phyloP scores from a whole-genome alignment of 2,797 vertebrate species.

The Anas capensis region DNA sequence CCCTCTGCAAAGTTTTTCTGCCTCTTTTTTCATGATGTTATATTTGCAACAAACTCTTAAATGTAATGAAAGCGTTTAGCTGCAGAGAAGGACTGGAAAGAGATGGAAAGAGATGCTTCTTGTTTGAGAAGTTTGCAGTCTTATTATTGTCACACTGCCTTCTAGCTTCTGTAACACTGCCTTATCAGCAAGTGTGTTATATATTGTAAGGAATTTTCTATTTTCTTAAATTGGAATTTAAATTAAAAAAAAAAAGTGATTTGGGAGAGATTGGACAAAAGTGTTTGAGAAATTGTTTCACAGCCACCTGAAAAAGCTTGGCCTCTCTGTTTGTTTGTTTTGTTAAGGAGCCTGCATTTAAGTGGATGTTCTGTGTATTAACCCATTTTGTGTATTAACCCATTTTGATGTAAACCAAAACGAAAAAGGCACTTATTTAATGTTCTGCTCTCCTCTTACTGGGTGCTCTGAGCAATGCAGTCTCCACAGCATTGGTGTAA shows the following conservation, averaged over 20 bases:
- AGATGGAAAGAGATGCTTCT: not conserved
- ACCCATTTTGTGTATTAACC: not conserved
- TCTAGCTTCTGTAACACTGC: not conserved
- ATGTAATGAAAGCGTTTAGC: not conserved
- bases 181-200: fast-evolving
- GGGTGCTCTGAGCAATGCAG: not conserved
- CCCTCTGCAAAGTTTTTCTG: not conserved
- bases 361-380: not conserved
- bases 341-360: not conserved
- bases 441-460: not conserved
- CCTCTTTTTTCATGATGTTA: not conserved
- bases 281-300: not conserved
- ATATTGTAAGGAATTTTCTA: not conserved
- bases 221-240: not conserved
- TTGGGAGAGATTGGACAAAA: not conserved
- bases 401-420: not conserved
- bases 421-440: fast-evolving
- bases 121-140: not conserved
- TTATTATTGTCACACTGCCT: fast-evolving
- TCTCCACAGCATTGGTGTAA: not conserved
- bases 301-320: not conserved
- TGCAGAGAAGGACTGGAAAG: not conserved
- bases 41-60: not conserved
- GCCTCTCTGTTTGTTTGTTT: not conserved
- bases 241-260: not conserved